phyloP scores from a whole-genome alignment of 2,113 vertebrate species.

The Lophochroa leadbeateri region DNA sequence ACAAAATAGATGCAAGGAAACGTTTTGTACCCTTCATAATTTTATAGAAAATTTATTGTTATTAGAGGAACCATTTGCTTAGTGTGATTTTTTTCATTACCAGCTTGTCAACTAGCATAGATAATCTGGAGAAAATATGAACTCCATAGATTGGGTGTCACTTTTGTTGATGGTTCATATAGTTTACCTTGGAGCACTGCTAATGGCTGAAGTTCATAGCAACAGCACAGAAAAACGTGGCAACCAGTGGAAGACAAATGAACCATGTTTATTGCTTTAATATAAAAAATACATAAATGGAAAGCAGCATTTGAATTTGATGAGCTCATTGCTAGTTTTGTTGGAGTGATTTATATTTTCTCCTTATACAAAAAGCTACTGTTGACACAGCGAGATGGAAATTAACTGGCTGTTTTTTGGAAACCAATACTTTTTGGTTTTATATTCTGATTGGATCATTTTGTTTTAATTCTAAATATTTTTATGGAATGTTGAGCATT shows the following conservation, averaged over 20 bases:
- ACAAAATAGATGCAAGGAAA: constrained; percentile 99
- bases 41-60: constrained; percentile 99
- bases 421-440: constrained; percentile 76
- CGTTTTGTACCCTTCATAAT: constrained; percentile 96
- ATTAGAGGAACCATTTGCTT: constrained; percentile 99
- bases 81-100: constrained; percentile 99
- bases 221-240: constrained; percentile 84
- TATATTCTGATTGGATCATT: constrained; percentile 71
- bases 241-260: constrained; percentile 83
- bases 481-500: constrained; percentile 75
- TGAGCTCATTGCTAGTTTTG: constrained; percentile 79
- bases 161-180: constrained; percentile 97
- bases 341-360: constrained; percentile 80
- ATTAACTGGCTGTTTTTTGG: constrained; percentile 77
- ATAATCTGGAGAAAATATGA: constrained; percentile 93
- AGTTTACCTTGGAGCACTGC: constrained; percentile 95
- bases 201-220: constrained; percentile 94
- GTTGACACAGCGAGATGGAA: constrained; percentile 78
- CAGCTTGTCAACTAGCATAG: constrained; percentile 95
- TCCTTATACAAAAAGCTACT: constrained; percentile 70
- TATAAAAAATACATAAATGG: constrained; percentile 88
- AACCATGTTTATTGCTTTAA: constrained; percentile 85
- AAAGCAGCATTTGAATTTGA: constrained; percentile 83
- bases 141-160: constrained; percentile 95
- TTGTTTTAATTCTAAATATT: constrained; percentile 75